Conservation (phyloP, 2,113 vertebrate species). For the Triplophysa tibetana region DNA sequence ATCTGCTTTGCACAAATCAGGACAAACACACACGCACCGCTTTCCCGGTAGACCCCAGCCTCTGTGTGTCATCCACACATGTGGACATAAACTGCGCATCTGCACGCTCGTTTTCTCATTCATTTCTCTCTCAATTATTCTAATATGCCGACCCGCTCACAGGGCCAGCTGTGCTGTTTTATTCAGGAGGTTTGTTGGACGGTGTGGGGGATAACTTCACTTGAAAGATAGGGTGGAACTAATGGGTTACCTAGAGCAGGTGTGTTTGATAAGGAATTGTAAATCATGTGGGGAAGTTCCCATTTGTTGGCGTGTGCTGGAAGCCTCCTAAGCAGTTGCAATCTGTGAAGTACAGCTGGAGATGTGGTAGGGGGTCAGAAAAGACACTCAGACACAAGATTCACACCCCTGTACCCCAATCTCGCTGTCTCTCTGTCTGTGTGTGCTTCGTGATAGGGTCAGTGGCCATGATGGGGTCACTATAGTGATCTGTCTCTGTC, state of each 20-base stretch:
- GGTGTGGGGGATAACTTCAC: conserved; percentile 18
- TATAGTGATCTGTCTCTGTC: conserved; percentile 55
- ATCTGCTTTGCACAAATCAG: conserved; percentile 41
- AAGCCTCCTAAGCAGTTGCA: conserved; percentile 42
- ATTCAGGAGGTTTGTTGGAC: conserved; percentile 33
- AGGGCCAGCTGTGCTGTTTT: conserved; percentile 15
- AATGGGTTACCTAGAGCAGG: conserved; percentile 49
- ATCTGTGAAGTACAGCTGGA: conserved; percentile 48
- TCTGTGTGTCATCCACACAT: conserved; percentile 24
- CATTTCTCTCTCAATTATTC: conserved; percentile 19
- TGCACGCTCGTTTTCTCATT: background rate
- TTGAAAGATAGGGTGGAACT: conserved; percentile 22
- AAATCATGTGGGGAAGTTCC: conserved; percentile 45
- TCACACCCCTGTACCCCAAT: conserved; percentile 6
- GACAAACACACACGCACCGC: conserved; percentile 27
- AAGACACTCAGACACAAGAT: conserved; percentile 35
- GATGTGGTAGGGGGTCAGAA: conserved; percentile 26
- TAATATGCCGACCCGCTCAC: background rate
- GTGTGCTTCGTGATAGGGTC: conserved; percentile 30
- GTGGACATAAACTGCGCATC: conserved; percentile 41
- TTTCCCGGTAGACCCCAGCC: conserved; percentile 18
- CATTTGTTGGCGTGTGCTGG: conserved; percentile 14
- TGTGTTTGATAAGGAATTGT: conserved; percentile 42
- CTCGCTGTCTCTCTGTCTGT: conserved; percentile 3
- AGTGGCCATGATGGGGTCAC: conserved; percentile 57